These are phyloP conservation scores for Halocynthia aurantium DNA, from an alignment of 23 tunicate species.

Conservation along the genomic window DNA sequence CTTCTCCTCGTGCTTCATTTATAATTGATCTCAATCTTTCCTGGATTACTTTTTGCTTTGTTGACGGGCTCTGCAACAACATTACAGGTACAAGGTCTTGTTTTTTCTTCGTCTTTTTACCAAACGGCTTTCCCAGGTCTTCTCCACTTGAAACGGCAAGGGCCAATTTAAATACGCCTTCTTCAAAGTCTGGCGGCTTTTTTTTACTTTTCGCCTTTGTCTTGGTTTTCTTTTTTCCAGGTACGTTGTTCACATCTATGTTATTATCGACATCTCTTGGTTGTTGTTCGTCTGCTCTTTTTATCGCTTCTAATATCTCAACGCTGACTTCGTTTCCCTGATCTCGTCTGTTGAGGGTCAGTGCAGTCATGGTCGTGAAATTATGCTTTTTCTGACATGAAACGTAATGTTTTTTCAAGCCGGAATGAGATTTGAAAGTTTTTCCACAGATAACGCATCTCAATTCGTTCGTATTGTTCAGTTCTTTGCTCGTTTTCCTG, in stretches of 20 bases:
- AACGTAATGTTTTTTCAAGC: neutral
- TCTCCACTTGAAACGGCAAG: slow-evolving; percentile 11
- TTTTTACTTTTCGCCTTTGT: neutral
- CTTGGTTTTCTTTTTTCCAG: neutral
- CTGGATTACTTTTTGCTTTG: slow-evolving; percentile 2
- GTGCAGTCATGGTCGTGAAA: slow-evolving; percentile 8
- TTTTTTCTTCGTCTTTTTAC: neutral
- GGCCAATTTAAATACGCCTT: slow-evolving; percentile 8
- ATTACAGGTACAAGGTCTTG: slow-evolving; percentile 5
- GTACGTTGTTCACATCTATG: neutral
- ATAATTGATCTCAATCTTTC: neutral
- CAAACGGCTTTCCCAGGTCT: neutral
- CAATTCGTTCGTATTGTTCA: neutral
- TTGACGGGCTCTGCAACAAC: slow-evolving; percentile 6
- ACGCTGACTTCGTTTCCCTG: neutral
- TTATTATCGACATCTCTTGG: neutral
- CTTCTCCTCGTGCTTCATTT: slow-evolving; percentile 1
- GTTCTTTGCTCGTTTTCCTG: neutral
- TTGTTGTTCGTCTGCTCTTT: neutral
- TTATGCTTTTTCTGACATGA: slow-evolving; percentile 21
- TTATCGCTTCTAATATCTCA: slow-evolving; percentile 2
- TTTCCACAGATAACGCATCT: slow-evolving; percentile 6
- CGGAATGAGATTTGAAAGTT: neutral
- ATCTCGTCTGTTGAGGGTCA: slow-evolving; percentile 16
- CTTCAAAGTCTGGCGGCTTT: neutral